Evolutionary conservation across 2,113 vertebrate species (phyloP), one percentile per base, ranked within the genome.

Genomic region (Garra rufa): DNA sequence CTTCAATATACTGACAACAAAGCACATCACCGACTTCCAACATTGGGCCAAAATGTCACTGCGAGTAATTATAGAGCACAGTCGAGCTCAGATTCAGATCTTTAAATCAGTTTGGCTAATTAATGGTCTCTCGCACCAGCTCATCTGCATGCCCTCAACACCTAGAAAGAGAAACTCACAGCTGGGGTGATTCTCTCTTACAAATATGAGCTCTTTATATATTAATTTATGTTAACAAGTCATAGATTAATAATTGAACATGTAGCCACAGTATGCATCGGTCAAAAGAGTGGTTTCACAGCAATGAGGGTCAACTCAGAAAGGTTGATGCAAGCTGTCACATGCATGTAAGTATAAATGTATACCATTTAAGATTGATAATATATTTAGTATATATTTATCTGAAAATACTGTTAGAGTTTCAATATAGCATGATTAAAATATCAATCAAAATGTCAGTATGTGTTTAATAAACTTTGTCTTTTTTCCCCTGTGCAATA

Each of bases 31-130:
- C 0, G 7, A 50, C n/a, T 50, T 19, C 24, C 21, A 15, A 75
- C 43, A 3, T 3, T 73, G 24, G 3, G 4, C 19, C 77, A 50
- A 86, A 86, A 81, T 84, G 85, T 67, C 59, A 81, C 11, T 2
- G 8, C 9, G 17, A 46, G 69, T 75, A 41, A 81, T 57, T 83
- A 48, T 65, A 46, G 1, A 74, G 28, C 67, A 30, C 43, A 76
- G 15, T 61, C n/a, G 52, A 76, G 48, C 26, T 48, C 7, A 50
- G 63, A 82, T 61, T 71, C 59, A 63, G 19, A 70, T 48, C 19
- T 57, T 75, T 24, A 52, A 59, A 55, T 63, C 44, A 50, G 55
- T 26, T 71, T 50, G 11, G 69, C 41, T 86, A 21, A 81, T 84
- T 84, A 87, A 69, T 73, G 57, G 15, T 67, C 30, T 52, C 15